phyloP scores from a whole-genome alignment of 1,140 invertebrate species.

The Eciton burchellii region DNA sequence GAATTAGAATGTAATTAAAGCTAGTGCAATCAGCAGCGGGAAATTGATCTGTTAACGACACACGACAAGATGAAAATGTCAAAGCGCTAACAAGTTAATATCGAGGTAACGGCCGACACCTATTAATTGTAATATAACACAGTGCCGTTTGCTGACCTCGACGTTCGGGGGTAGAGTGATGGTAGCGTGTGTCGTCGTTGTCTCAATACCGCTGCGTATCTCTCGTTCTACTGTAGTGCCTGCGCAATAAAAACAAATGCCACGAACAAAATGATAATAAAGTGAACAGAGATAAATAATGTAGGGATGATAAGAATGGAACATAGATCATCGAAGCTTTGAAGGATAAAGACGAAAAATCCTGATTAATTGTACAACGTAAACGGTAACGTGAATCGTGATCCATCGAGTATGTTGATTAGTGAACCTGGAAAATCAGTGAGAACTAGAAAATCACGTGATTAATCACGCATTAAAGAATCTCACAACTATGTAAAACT shows the following conservation, averaged over 20 bases:
- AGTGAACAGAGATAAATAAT: conserved; percentile 72
- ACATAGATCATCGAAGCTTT: conserved; percentile 46
- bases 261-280: conserved; percentile 68
- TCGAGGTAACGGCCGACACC: conserved; percentile 67
- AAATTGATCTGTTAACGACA: conserved; percentile 43
- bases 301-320: conserved; percentile 45
- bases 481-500: background rate
- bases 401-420: conserved; percentile 30
- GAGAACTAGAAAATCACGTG: too few relatives aligned
- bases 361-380: background rate
- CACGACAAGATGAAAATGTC: conserved; percentile 47
- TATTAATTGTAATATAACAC: conserved; percentile 65
- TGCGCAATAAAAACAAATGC: conserved; percentile 74
- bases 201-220: conserved; percentile 83
- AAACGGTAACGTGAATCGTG: conserved; percentile 15
- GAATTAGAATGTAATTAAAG: conserved; percentile 42
- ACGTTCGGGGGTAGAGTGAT: conserved; percentile 84
- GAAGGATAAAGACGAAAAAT: conserved; percentile 43
- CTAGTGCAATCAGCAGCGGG: conserved; percentile 29
- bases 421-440: conserved; percentile 55
- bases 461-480: conserved; percentile 21
- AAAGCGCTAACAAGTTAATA: conserved; percentile 64
- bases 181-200: conserved; percentile 84
- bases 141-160: conserved; percentile 82
- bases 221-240: conserved; percentile 84